These are phyloP conservation scores for Enteromius anoplus DNA, from an alignment of 2,797 vertebrate genomes.

Conservation along the genomic window DNA sequence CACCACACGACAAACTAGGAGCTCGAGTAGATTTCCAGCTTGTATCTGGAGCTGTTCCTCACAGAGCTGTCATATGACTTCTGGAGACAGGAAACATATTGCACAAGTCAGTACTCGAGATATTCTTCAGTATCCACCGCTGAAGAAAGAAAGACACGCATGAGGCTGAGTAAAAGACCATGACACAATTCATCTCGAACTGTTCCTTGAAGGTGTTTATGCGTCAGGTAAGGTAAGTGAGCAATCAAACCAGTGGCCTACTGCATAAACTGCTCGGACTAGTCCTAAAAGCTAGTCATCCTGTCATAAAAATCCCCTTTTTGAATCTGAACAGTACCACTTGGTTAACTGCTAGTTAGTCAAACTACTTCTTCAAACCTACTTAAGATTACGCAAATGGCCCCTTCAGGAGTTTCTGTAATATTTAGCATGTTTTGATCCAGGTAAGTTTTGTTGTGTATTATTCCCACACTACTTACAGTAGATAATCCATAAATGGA, in stretches of 20 bases:
- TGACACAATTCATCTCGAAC: background rate
- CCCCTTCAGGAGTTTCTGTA: background rate
- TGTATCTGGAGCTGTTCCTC: background rate
- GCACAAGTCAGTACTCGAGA: background rate
- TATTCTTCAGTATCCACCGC: background rate
- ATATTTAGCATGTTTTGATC: background rate
- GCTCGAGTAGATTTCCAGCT: background rate
- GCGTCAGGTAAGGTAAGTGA: background rate
- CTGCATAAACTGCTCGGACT: background rate
- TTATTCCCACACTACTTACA: background rate
- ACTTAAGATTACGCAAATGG: background rate
- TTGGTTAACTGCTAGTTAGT: background rate
- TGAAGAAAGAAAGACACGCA: background rate
- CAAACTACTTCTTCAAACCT: background rate
- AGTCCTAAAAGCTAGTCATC: background rate
- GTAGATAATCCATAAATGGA: background rate
- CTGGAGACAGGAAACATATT: background rate
- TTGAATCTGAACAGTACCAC: background rate
- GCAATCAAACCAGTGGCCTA: background rate
- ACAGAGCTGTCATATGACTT: background rate
- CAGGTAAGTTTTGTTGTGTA: background rate
- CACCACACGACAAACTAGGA: background rate
- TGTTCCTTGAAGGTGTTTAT: background rate
- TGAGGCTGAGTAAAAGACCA: background rate
- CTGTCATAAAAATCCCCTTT: background rate